Conservation (phyloP, 2,113 vertebrate species). For the Motacilla alba region DNA sequence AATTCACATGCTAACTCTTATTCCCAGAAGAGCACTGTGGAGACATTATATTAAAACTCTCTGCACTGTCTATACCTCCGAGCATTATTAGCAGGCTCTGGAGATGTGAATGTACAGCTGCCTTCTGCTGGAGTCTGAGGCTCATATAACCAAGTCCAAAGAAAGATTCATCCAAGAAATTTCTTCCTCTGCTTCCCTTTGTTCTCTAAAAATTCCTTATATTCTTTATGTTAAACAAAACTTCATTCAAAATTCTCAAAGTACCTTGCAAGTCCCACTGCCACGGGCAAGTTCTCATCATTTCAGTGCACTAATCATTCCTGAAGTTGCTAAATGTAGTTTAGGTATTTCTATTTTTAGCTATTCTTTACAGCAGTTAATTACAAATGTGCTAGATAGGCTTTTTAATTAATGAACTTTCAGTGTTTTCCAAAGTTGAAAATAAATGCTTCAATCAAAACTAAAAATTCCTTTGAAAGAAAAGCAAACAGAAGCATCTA, state of each 20-base stretch:
- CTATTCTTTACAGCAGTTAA: constrained; percentile 17
- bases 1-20: constrained; percentile 52
- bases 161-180: neutral
- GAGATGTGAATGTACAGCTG: neutral
- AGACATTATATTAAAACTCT: constrained; percentile 31
- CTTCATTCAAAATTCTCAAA: neutral
- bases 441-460: constrained; percentile 3
- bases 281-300: neutral
- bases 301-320: neutral
- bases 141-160: neutral
- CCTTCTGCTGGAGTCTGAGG: constrained; percentile 13
- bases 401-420: constrained; percentile 11
- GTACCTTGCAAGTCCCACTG: neutral
- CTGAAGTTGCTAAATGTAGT: neutral
- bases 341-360: constrained; percentile 26
- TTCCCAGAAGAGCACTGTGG: constrained; percentile 17
- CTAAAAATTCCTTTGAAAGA: neutral
- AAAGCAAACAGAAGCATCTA: neutral
- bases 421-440: neutral
- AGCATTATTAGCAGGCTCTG: constrained; percentile 13
- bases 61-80: neutral
- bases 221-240: neutral
- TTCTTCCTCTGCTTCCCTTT: neutral
- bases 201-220: neutral
- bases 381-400: neutral